These are phyloP conservation scores for Pristionchus fissidentatus DNA, from an alignment of 2,888 invertebrate species.

Conservation along the genomic window DNA sequence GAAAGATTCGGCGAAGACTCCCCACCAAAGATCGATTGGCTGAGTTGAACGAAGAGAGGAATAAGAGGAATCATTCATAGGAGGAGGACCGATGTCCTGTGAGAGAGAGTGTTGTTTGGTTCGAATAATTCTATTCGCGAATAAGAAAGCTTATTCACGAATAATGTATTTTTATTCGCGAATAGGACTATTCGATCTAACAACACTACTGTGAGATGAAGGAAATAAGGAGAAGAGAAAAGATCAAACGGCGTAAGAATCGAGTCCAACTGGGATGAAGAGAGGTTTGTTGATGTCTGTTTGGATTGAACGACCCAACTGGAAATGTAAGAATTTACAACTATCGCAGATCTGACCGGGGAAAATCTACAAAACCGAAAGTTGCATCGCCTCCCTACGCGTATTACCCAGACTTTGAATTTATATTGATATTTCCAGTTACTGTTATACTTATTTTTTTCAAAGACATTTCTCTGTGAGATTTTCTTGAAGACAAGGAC, in stretches of 20 bases:
- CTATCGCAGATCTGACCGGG: neutral
- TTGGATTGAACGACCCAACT: conserved; percentile 33
- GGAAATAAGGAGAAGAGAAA: too few species aligned
- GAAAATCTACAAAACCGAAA: neutral
- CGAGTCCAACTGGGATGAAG: conserved; percentile 82
- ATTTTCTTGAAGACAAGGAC: too few species aligned
- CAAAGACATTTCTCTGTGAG: too few species aligned
- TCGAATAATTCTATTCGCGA: conserved; percentile 76
- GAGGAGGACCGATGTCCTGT: conserved; percentile 48
- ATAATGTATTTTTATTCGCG: too few species aligned
- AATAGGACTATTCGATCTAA: conserved; percentile 63
- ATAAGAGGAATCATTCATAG: conserved; percentile 17
- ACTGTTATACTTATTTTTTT: too few species aligned
- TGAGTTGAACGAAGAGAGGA: conserved; percentile 33
- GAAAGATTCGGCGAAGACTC: conserved; percentile 39
- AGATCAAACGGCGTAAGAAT: conserved; percentile 80
- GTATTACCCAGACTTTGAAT: too few species aligned
- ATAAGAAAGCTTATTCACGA: neutral
- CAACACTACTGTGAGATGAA: neutral
- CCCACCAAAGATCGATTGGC: conserved; percentile 48
- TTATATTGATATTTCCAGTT: too few species aligned
- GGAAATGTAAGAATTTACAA: conserved; percentile 35
- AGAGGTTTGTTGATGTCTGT: conserved; percentile 81
- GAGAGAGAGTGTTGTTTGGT: conserved; percentile 71
- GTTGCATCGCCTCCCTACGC: too few species aligned